Conservation (phyloP, 1,140 invertebrate genomes). For the Drosophila miranda region DNA sequence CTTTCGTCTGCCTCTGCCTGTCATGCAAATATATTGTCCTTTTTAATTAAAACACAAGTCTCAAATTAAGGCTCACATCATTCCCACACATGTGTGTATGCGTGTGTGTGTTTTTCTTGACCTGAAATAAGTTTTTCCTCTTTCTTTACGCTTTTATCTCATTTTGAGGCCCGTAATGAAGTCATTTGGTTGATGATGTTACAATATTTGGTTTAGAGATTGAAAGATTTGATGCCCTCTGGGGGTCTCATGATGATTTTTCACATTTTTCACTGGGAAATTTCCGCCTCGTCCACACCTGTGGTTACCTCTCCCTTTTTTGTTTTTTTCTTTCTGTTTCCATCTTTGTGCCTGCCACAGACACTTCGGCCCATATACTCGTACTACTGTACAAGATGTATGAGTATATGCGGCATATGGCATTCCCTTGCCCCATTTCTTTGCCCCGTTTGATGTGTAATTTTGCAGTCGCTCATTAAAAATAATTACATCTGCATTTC, state of each 20-base stretch:
- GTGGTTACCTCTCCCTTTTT: conserved; percentile 12
- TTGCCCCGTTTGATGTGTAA: conserved; percentile 73
- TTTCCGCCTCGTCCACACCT: conserved; percentile 20
- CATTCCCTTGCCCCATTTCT: neutral
- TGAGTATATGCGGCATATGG: neutral
- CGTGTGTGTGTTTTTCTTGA: conserved; percentile 35
- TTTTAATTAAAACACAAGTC: conserved; percentile 79
- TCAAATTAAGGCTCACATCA: conserved; percentile 68
- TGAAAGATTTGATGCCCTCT: conserved; percentile 50
- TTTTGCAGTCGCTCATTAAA: conserved; percentile 79
- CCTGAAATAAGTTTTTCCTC: conserved; percentile 45
- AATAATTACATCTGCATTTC: conserved; percentile 78
- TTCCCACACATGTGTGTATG: conserved; percentile 11
- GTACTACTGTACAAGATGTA: conserved; percentile 28
- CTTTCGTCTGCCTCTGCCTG: conserved; percentile 41
- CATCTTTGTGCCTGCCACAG: conserved; percentile 26
- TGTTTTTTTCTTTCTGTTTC: conserved; percentile 8
- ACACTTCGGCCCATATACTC: conserved; percentile 55
- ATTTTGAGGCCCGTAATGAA: conserved; percentile 40
- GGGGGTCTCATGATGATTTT: conserved; percentile 40
- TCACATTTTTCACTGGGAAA: conserved; percentile 30
- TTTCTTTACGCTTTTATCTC: neutral
- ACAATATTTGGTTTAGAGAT: conserved; percentile 64
- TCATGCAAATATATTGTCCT: conserved; percentile 78
- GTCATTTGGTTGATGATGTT: conserved; percentile 58